A percentile compares a stretch with the other conserved stretches of the same genome.
phyloP scores from a whole-genome alignment of 2,888 invertebrate genomes.

The Linnaemya vulpina region DNA sequence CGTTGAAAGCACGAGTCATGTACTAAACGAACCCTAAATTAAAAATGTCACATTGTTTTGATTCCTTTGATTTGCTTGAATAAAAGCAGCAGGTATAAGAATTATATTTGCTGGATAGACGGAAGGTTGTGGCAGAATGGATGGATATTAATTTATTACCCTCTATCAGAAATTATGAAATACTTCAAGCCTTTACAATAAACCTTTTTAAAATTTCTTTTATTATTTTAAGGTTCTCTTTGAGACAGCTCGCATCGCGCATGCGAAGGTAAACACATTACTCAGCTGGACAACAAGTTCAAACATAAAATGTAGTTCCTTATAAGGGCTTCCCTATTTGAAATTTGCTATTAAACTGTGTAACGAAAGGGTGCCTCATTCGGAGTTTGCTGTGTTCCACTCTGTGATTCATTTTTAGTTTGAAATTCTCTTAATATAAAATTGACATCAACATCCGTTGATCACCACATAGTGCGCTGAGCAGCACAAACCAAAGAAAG shows the following conservation, averaged over 20 bases:
- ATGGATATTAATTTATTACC: constrained; percentile 43
- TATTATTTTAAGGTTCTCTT: constrained; percentile 15
- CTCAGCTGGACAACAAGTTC: constrained; percentile 63
- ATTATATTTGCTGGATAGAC: constrained; percentile 3
- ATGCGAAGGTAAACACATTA: constrained; percentile 7
- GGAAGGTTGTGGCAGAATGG: neutral
- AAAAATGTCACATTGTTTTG: constrained; percentile 40
- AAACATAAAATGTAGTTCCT: constrained; percentile 27
- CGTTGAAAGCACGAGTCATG: constrained; percentile 47
- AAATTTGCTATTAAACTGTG: constrained; percentile 33
- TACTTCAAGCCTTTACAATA: constrained; percentile 23
- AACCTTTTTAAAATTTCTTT: constrained; percentile 18
- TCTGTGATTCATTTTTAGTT: constrained; percentile 42
- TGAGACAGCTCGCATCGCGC: constrained; percentile 3
- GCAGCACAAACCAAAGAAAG: constrained; percentile 56
- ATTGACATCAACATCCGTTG: constrained; percentile 69
- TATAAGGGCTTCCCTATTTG: constrained; percentile 55
- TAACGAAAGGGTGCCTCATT: constrained; percentile 65
- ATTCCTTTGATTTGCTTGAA: constrained; percentile 14
- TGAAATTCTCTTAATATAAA: constrained; percentile 54
- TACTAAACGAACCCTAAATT: constrained; percentile 42
- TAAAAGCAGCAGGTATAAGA: constrained; percentile 67
- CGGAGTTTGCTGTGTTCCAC: constrained; percentile 34
- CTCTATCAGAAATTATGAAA: constrained; percentile 48
- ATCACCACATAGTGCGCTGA: constrained; percentile 30